Evolutionary conservation across 2,888 invertebrate species (phyloP), one percentile per base, ranked within the genome.

Genomic region (Scaptomyza tumidula): DNA sequence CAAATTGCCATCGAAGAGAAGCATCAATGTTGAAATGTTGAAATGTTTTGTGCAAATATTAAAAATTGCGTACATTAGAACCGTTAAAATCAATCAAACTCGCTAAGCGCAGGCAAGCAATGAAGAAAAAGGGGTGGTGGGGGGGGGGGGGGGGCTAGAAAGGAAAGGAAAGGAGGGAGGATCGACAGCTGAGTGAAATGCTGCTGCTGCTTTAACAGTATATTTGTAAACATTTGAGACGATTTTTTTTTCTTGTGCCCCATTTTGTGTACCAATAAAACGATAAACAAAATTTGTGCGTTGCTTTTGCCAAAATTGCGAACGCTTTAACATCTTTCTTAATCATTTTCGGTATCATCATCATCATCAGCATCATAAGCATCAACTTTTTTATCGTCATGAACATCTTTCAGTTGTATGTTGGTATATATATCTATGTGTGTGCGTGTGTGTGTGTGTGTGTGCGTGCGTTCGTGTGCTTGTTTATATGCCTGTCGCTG

Each of bases 151-250:
- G n/a, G n/a, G n/a, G n/a, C n/a, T n/a, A n/a, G n/a, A n/a, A n/a
- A 33, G 16, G 13, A 33, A 24, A 29, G 9, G 19, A 39, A 45
- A 24, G 39, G 44, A n/a, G 44, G 31, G 9, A 37, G 4, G 0
- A 24, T 24, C 24, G 24, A 24, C 24, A 24, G 24, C 0, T n/a
- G 16, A 7, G 7, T 19, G 4, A 10, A 7, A 16, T 3, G 35
- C 43, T 27, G 29, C 27, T 3, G 35, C 43, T 27, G 29, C 27
- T 14, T 31, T 43, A 24, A 37, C 29, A 45, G 55, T 39, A 52
- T 80, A 54, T 78, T 78, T 78, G 78, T 85, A 85, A 85, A 87
- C 82, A 80, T 70, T 73, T 43, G 16, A 62, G 27, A 1, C 29
- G 54, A 59, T 6, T 33, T 24, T 16, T 35, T 33, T 33, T 33